Evolutionary conservation across 2,888 invertebrate genomes (phyloP).

Genomic region (Nymphalis c-album): DNA sequence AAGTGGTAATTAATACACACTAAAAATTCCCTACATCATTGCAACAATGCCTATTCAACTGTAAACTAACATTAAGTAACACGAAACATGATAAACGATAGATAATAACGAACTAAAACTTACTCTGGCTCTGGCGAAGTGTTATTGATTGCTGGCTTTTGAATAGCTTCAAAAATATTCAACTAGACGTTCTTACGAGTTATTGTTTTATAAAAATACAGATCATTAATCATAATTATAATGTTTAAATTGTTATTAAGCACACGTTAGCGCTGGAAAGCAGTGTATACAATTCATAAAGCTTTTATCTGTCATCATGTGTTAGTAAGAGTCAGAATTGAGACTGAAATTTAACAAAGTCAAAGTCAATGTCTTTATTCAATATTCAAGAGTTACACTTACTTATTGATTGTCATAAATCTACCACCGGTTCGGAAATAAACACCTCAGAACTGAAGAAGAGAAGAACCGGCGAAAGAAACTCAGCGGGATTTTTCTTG

Average conservation of each 20-base stretch:
- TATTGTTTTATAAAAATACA: slow-evolving; percentile 24
- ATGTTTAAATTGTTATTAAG: background rate
- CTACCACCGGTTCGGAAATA: no score
- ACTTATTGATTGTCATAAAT: no score
- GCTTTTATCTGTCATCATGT: no score
- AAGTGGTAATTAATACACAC: slow-evolving; percentile 11
- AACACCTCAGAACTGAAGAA: no score
- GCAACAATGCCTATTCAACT: slow-evolving; percentile 14
- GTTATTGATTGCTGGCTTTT: slow-evolving; percentile 29
- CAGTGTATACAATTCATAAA: no score
- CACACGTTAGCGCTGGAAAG: no score
- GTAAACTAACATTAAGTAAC: slow-evolving; percentile 17
- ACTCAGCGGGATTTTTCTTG: no score
- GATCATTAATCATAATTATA: slow-evolving; percentile 13
- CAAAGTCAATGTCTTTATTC: no score
- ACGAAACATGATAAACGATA: slow-evolving; percentile 27
- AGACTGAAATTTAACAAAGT: no score
- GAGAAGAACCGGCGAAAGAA: no score
- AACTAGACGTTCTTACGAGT: slow-evolving; percentile 10
- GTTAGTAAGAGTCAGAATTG: no score
- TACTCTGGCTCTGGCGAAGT: slow-evolving; percentile 13
- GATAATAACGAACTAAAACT: slow-evolving; percentile 9
- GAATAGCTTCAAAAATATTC: slow-evolving; percentile 9
- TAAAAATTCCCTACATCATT: slow-evolving; percentile 14
- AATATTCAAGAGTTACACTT: no score